A percentile compares a stretch with the other conserved stretches of the same genome.
phyloP scores from a whole-genome alignment of 2,113 vertebrate genomes.

The Tamias sibiricus region DNA sequence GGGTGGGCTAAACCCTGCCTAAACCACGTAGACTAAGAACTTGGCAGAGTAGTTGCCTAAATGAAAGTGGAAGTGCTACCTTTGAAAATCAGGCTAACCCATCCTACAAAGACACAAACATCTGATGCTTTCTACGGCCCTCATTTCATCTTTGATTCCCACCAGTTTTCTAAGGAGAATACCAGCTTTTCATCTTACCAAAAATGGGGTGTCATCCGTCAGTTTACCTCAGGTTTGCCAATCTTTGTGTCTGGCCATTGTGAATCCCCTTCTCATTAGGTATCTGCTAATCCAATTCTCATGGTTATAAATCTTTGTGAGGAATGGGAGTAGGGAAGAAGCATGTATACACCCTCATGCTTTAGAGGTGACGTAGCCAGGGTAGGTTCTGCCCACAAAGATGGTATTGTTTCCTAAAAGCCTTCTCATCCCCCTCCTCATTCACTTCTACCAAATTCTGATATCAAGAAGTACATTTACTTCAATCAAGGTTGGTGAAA shows the following conservation, averaged over 20 bases:
- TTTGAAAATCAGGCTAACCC: too few species aligned
- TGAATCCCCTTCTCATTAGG: background rate
- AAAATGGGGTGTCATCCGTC: background rate
- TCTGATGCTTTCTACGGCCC: background rate
- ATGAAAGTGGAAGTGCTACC: background rate
- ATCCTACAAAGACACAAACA: background rate
- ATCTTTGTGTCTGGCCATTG: background rate
- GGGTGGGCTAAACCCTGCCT: background rate
- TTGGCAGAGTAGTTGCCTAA: background rate
- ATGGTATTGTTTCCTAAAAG: background rate
- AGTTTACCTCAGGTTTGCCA: background rate
- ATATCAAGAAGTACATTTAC: conserved; percentile 22
- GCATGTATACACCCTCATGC: background rate
- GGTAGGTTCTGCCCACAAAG: background rate
- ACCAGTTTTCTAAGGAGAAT: background rate
- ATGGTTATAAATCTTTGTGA: background rate
- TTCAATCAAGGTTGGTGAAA: background rate
- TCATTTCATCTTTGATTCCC: background rate
- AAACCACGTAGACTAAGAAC: background rate
- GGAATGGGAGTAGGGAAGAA: background rate
- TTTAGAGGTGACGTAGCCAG: background rate
- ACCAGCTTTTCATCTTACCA: background rate
- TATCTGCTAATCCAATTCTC: background rate
- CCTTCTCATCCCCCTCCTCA: background rate
- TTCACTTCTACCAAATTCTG: background rate